A percentile compares a stretch with the other conserved stretches of the same genome.
phyloP scores from a whole-genome alignment of 1,140 invertebrate genomes.

The Onthophagus taurus region DNA sequence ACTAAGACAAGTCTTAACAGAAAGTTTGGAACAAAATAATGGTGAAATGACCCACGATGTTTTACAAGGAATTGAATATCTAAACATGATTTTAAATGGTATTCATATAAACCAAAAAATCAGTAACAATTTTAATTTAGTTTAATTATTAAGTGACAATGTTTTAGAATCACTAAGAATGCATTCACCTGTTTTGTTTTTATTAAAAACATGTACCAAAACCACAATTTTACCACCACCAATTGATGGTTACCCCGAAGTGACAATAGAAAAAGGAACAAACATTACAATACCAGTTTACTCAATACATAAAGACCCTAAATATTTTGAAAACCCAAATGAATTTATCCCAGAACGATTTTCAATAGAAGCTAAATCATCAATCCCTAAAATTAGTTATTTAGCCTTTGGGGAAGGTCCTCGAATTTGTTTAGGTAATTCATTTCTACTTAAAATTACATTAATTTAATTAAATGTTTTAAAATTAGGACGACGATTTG shows the following conservation, averaged over 20 bases:
- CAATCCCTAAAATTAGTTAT: constrained; percentile 17
- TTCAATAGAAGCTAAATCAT: neutral
- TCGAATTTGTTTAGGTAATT: constrained; percentile 12
- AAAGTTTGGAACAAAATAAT: constrained; percentile 15
- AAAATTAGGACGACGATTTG: constrained; percentile 7
- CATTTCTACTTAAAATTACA: too few relatives aligned
- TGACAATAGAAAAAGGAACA: constrained; percentile 7
- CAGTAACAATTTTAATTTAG: neutral
- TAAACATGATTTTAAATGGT: constrained; percentile 30
- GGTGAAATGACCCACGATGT: constrained; percentile 34
- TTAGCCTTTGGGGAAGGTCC: constrained; percentile 11
- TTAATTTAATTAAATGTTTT: too few relatives aligned
- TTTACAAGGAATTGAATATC: constrained; percentile 36
- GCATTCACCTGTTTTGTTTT: neutral
- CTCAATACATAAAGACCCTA: constrained; percentile 8
- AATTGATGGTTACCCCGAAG: neutral
- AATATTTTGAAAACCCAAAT: constrained; percentile 9
- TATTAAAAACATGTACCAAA: constrained; percentile 1
- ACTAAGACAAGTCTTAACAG: constrained; percentile 7
- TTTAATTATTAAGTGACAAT: neutral
- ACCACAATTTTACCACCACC: constrained; percentile 24
- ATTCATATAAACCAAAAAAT: neutral
- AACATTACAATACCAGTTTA: constrained; percentile 6
- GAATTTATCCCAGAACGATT: constrained; percentile 6
- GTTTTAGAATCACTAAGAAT: neutral